phyloP scores from a whole-genome alignment of 1,140 invertebrate genomes.

The Drosophila albomicans region DNA sequence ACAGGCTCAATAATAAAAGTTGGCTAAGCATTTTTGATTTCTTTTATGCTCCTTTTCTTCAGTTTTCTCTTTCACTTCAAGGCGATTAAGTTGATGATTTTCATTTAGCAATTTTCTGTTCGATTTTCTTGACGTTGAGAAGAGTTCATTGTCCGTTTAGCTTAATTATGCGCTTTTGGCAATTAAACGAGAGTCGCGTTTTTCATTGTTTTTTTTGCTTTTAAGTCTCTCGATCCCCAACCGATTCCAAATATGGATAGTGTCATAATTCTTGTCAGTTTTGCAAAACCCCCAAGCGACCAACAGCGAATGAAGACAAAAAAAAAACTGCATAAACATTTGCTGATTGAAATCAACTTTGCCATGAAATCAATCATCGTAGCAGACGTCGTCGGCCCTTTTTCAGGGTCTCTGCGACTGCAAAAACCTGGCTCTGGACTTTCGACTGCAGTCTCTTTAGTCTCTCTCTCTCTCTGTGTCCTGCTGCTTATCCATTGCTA shows the following conservation, averaged over 20 bases:
- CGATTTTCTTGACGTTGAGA: conserved; percentile 4
- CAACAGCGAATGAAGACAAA: conserved; percentile 16
- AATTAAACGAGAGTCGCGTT: conserved; percentile 68
- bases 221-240: conserved; percentile 16
- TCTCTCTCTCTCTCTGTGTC: conserved; percentile 17
- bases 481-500: conserved; percentile 62
- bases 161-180: conserved; percentile 79
- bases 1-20: conserved; percentile 65
- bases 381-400: conserved; percentile 61
- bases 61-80: conserved; percentile 65
- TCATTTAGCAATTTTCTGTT: conserved; percentile 38
- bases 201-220: background rate
- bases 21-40: conserved; percentile 77
- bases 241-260: conserved; percentile 77
- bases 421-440: conserved; percentile 12
- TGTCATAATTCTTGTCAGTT: conserved; percentile 83
- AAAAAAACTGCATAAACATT: conserved; percentile 81
- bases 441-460: too few relatives aligned
- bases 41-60: conserved; percentile 22
- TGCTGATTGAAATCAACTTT: conserved; percentile 84
- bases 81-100: conserved; percentile 63
- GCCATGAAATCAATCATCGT: conserved; percentile 84
- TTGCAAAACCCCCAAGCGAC: conserved; percentile 77
- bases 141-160: conserved; percentile 59
- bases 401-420: conserved; percentile 23